phyloP scores from a whole-genome alignment of 2,888 invertebrate genomes.

The Thecophora atra region DNA sequence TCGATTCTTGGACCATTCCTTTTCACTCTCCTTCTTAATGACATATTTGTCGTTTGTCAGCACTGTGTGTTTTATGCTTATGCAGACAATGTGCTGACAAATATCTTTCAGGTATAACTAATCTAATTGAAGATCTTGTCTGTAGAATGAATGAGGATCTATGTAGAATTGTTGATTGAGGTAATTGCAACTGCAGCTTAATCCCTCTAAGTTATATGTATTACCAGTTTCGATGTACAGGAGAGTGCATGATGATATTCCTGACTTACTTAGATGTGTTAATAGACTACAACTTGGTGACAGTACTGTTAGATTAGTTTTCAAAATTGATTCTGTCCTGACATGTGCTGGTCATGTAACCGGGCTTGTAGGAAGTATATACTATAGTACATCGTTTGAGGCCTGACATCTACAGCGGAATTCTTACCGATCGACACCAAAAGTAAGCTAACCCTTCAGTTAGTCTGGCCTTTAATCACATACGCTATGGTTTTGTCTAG shows the following conservation, averaged over 20 bases:
- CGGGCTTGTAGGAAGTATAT: not conserved
- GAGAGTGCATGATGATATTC: not conserved
- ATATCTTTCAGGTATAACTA: not conserved
- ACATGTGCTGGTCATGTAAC: conserved; percentile 4
- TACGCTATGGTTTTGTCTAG: too few species aligned
- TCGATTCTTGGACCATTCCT: conserved; percentile 16
- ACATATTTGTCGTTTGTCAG: not conserved
- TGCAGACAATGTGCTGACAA: too few species aligned
- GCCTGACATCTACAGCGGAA: not conserved
- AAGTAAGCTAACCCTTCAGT: too few species aligned
- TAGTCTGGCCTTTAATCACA: too few species aligned
- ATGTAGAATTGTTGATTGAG: not conserved
- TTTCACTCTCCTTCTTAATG: not conserved
- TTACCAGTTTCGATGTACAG: not conserved
- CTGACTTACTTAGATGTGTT: not conserved
- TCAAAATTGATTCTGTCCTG: not conserved
- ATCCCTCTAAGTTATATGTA: not conserved
- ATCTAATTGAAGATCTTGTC: not conserved
- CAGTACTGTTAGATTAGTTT: not conserved
- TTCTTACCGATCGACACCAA: too few species aligned
- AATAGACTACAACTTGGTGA: not conserved
- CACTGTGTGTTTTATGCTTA: too few species aligned
- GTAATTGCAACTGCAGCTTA: not conserved
- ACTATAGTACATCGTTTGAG: not conserved
- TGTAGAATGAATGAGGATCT: conserved; percentile 14